A percentile compares a stretch with the other conserved stretches of the same genome.
Evolutionary conservation across 2,888 invertebrate genomes (phyloP).

Genomic region (Pomacea canaliculata): DNA sequence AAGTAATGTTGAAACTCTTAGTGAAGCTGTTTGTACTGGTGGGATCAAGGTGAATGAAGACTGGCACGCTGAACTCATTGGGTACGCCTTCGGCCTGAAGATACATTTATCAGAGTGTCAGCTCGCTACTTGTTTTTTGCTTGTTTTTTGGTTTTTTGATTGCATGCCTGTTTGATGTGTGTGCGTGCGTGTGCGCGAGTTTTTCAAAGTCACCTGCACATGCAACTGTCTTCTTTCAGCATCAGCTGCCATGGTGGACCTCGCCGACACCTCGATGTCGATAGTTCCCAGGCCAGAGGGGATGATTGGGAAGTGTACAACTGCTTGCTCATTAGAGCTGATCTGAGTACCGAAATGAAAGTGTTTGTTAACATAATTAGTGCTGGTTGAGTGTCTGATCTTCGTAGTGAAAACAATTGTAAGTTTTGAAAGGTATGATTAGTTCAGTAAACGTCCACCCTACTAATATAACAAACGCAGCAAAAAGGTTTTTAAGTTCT

Average conservation of each 20-base stretch:
- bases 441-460: no score
- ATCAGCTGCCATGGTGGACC: conserved; percentile 82
- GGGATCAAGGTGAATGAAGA: conserved; percentile 79
- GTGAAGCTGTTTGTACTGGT: conserved; percentile 24
- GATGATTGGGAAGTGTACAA: conserved; percentile 88
- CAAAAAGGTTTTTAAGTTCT: no score
- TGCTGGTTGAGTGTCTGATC: no score
- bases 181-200: no score
- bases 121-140: no score
- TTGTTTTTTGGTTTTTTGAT: no score
- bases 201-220: conserved; percentile 75
- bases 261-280: conserved; percentile 82
- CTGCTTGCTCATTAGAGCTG: conserved; percentile 78
- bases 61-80: conserved; percentile 80
- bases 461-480: no score
- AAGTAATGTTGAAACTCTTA: conserved; percentile 78
- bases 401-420: no score
- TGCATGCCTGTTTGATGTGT: no score
- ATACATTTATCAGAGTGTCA: no score
- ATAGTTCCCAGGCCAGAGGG: conserved; percentile 81
- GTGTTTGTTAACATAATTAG: no score
- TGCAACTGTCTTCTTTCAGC: conserved; percentile 81
- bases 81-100: conserved; percentile 81
- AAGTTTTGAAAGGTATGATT: no score
- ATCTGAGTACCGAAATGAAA: conserved; percentile 42